These are phyloP conservation scores for Lymantria dispar DNA, from an alignment of 2,888 invertebrate species.

Conservation along the genomic window DNA sequence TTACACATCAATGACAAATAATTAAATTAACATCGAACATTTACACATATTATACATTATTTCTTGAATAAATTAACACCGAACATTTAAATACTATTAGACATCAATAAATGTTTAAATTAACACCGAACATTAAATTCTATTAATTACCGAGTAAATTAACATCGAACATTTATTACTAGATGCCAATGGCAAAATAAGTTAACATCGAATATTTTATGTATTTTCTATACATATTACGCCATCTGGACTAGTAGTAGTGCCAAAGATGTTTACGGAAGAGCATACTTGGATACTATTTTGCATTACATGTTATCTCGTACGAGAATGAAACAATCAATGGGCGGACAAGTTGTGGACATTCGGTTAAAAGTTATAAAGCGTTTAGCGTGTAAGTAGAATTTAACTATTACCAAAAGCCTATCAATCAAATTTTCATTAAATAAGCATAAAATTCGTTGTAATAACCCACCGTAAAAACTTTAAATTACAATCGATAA, in stretches of 20 bases:
- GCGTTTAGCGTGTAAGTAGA: slow-evolving; percentile 1
- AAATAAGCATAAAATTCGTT: slow-evolving; percentile 56
- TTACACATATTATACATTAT: slow-evolving; percentile 7
- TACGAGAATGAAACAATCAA: not conserved
- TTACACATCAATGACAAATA: slow-evolving; percentile 13
- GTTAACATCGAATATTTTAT: not conserved
- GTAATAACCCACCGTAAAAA: slow-evolving; percentile 63
- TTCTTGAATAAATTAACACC: not conserved
- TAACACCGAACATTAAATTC: not conserved
- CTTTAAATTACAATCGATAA: slow-evolving; percentile 24
- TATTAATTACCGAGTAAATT: slow-evolving; percentile 18
- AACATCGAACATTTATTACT: slow-evolving; percentile 39
- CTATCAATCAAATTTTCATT: slow-evolving; percentile 8
- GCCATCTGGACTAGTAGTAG: slow-evolving; percentile 22
- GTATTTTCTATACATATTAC: not conserved
- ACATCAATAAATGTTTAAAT: slow-evolving; percentile 1
- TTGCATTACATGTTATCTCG: not conserved
- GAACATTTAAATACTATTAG: slow-evolving; percentile 5
- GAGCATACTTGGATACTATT: not conserved
- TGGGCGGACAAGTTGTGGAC: slow-evolving; percentile 1
- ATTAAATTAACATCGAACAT: not conserved
- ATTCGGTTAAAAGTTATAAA: not conserved
- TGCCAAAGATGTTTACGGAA: not conserved
- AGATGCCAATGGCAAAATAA: slow-evolving; percentile 1
- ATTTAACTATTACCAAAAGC: slow-evolving; percentile 25